Evolutionary conservation across 2,888 invertebrate genomes (phyloP), one percentile per base, ranked within the genome.

Genomic region (Operophtera brumata): DNA sequence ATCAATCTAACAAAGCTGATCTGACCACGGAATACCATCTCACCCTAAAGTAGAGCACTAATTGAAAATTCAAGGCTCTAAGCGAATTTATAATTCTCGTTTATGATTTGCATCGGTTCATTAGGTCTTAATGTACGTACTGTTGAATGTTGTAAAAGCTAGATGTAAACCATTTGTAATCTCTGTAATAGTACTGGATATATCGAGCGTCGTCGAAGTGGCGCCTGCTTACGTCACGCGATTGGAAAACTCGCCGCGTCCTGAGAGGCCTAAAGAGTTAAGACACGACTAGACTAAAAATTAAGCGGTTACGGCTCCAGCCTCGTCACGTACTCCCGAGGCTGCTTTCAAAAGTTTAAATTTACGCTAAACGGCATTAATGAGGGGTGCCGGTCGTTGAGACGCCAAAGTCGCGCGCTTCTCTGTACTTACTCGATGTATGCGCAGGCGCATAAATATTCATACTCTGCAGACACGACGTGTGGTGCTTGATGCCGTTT

Each of bases 171-270:
- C 50, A 64, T 67, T 68, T 65, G 58, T 71, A 65, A 66, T 67
- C 67, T 64, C 57, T 64, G 66, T 67, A 64, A 68, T 59, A 59
- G 62, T 61, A 65, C 59, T 65, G 59, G 59, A 61, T 59, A 61
- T 61, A 60, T 59, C 62, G 57, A 64, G 52, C 68, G 73, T 73
- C 84, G 83, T 73, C 82, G 68, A 62, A 52, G 65, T 71, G 86
- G 86, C 88, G 89, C 86, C 87, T 72, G 67, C 75, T 89, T 86
- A 84, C 86, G 84, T 88, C 84, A 89, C 70, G 62, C 72, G 70
- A 80, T 83, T 82, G 84, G 84, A 86, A 86, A 88, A 81, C 81
- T 84, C 73, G 78, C 69, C 75, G 78, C 76, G 80, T 77, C 71
- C 61, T 64, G 65, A 66, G 70, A 73, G 73, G 75, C 76, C 78